phyloP scores from a whole-genome alignment of 2,797 vertebrate genomes.

The Sternotherus odoratus region DNA sequence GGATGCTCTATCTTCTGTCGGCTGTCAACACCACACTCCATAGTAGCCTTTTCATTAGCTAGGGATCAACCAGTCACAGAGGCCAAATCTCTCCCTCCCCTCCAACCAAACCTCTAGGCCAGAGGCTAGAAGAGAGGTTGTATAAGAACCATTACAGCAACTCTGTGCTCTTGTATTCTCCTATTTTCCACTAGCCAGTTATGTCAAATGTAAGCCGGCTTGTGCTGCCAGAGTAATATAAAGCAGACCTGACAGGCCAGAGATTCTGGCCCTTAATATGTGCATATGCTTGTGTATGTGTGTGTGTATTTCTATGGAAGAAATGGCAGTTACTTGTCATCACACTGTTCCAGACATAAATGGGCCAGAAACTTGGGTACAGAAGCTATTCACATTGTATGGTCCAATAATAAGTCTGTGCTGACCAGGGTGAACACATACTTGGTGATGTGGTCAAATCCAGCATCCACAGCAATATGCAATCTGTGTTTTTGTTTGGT shows the following conservation, averaged over 20 bases:
- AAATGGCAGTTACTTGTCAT: background rate
- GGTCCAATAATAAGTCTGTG: background rate
- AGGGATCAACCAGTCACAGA: background rate
- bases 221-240: background rate
- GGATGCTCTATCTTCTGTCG: background rate
- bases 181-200: background rate
- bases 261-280: background rate
- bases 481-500: no score
- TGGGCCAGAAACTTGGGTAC: background rate
- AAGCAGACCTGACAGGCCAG: background rate
- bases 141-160: background rate
- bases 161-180: background rate
- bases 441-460: background rate
- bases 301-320: accelerated
- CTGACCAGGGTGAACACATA: background rate
- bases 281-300: accelerated
- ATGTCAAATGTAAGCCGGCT: background rate
- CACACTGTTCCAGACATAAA: background rate
- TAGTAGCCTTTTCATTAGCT: background rate
- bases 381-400: background rate
- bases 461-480: background rate
- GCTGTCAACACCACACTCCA: background rate
- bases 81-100: background rate
- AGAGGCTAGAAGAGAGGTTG: background rate
- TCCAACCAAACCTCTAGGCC: background rate